Evolutionary conservation across 2,797 vertebrate genomes (phyloP), one percentile per base, ranked within the genome.

Genomic region (Saguinus oedipus): DNA sequence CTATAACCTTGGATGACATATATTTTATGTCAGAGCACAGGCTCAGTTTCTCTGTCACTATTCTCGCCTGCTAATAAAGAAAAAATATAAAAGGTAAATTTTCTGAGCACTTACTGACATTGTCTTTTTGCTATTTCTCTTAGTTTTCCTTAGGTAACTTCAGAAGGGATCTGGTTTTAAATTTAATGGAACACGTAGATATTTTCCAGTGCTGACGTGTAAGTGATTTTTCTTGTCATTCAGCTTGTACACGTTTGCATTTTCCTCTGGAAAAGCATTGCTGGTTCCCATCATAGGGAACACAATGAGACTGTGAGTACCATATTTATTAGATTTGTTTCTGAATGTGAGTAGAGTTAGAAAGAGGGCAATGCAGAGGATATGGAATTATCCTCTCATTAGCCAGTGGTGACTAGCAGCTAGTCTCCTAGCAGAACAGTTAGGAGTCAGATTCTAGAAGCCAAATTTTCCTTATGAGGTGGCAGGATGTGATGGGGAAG

Each of bases 1-100:
- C 83, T 95, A 80, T 76, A 97, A 97, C 87, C 74, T 96, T 96
- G 74, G 14, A 95, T 96, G 97, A 94, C 82, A 96, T 95, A 75
- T 84, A 96, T 96, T 96, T 98, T 97, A 97, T 68, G 92, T 48
- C 44, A 95, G 90, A 96, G 81, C 92, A 96, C 85, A 97, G 96
- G 83, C 93, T 96, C 88, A 97, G 96, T 97, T 98, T 98, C 96
- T 97, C 96, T 97, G 39, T 98, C 98, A 98, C 88, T 96, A 89
- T 14, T 80, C 91, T 98, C 97, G 95, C 97, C 90, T 98, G 97
- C 93, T 97, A 97, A 97, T 90, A 91, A 93, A 96, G 95, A 97
- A 96, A 96, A 96, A 88, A 93, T 85, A 93, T 46, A 80, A 95
- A 97, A 97, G 94, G 88, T 27, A 79, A 19, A 26, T 30, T 96